Evolutionary conservation across 2,888 invertebrate species (phyloP).

Genomic region (Apoda limacodes): DNA sequence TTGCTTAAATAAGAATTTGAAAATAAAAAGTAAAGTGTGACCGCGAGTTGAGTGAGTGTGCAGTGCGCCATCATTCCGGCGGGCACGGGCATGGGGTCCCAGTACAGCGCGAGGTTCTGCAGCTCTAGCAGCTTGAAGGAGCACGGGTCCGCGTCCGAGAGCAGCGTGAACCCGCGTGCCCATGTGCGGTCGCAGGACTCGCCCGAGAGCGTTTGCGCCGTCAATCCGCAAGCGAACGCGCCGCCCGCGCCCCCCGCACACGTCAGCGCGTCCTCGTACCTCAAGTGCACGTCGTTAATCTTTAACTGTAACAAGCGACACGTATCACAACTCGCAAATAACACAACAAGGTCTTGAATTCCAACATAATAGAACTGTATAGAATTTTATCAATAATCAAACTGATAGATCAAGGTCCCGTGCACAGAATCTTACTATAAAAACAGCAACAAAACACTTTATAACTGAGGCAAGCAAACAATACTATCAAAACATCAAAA

Average conservation of each 20-base stretch:
- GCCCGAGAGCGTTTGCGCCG: slow-evolving; percentile 87
- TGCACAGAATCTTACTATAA: too few species aligned
- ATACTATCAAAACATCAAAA: too few species aligned
- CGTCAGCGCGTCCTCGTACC: slow-evolving; percentile 91
- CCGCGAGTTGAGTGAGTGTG: slow-evolving; percentile 76
- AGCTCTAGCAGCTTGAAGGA: slow-evolving; percentile 93
- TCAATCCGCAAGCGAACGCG: slow-evolving; percentile 88
- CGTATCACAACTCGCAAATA: too few species aligned
- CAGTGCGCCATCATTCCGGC: slow-evolving; percentile 76
- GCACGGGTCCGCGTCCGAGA: slow-evolving; percentile 68
- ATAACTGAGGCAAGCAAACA: too few species aligned
- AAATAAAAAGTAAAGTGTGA: slow-evolving; percentile 31
- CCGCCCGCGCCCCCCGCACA: slow-evolving; percentile 68
- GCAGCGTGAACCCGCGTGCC: slow-evolving; percentile 78
- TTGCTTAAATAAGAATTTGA: too few species aligned
- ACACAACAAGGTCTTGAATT: too few species aligned
- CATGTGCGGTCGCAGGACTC: slow-evolving; percentile 94
- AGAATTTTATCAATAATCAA: too few species aligned
- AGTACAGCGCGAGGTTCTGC: slow-evolving; percentile 89
- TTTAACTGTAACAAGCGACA: too few species aligned
- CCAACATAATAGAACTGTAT: too few species aligned
- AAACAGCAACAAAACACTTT: too few species aligned
- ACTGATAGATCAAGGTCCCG: too few species aligned
- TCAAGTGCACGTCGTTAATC: slow-evolving; percentile 93
- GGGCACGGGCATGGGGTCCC: slow-evolving; percentile 77